A percentile compares a stretch with the other conserved stretches of the same genome.
These are phyloP conservation scores for Semicossyphus pulcher DNA, from an alignment of 2,113 vertebrate species.

Conservation along the genomic window DNA sequence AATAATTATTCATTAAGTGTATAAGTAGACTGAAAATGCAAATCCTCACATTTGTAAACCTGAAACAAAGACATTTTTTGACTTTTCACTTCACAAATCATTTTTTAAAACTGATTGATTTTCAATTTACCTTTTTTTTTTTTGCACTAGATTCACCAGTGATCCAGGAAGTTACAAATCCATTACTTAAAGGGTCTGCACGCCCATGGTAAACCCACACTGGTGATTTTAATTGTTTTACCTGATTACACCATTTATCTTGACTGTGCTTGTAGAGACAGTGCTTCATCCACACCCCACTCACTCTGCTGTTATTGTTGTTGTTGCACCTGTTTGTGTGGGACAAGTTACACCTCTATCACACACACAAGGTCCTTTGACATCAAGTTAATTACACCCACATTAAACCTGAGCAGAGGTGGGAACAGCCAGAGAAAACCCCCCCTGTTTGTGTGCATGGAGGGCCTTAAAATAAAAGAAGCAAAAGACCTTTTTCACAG, in stretches of 20 bases:
- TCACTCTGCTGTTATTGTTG: slow-evolving; percentile 3
- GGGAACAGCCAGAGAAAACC: slow-evolving; percentile 9
- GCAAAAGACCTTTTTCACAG: not conserved
- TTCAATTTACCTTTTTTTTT: not conserved
- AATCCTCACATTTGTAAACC: not conserved
- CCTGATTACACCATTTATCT: slow-evolving; percentile 24
- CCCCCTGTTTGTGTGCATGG: not conserved
- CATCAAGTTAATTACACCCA: slow-evolving; percentile 13
- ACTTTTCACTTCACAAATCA: not conserved
- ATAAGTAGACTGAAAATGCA: not conserved
- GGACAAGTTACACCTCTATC: slow-evolving; percentile 19
- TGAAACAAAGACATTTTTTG: not conserved
- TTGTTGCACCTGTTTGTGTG: not conserved
- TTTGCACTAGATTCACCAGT: not conserved
- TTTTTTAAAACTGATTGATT: not conserved
- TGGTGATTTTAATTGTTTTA: slow-evolving; percentile 3
- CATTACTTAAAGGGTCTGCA: slow-evolving; percentile 8
- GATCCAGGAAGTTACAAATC: not conserved
- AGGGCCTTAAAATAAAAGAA: not conserved
- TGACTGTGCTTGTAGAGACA: not conserved
- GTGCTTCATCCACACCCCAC: not conserved
- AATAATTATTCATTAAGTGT: not conserved
- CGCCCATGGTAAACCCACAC: not conserved
- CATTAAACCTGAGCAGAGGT: slow-evolving; percentile 15
- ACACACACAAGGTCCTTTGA: not conserved